These are phyloP conservation scores for Nautilus pompilius DNA, from an alignment of 1,140 invertebrate species.

Conservation along the genomic window DNA sequence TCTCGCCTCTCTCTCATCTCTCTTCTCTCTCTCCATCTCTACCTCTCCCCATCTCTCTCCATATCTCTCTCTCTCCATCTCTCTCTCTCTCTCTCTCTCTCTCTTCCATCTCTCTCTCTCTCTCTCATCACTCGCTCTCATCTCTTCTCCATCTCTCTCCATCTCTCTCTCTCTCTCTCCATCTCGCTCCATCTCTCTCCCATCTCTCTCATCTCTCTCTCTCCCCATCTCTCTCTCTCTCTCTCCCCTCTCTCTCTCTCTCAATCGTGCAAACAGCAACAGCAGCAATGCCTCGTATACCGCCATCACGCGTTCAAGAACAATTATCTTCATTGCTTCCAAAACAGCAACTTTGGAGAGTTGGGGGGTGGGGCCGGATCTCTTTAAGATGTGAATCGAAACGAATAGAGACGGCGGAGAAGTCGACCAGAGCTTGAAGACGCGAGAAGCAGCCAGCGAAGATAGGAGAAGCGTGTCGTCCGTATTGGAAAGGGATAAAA, in stretches of 20 bases:
- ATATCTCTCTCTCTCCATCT: background rate
- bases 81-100: no score
- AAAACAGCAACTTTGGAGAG: background rate
- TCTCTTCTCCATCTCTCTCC: background rate
- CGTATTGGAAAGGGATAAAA: no score
- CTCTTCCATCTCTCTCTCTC: constrained; percentile 49
- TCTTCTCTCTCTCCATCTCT: background rate
- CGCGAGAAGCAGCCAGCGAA: no score
- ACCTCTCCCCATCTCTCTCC: background rate
- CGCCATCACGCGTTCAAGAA: background rate
- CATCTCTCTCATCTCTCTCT: background rate
- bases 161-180: constrained; percentile 5
- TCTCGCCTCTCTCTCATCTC: background rate
- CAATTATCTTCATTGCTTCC: background rate
- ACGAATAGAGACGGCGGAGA: background rate
- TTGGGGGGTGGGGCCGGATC: background rate
- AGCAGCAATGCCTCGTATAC: background rate
- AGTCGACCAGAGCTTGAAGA: background rate
- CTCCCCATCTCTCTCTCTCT: constrained; percentile 61
- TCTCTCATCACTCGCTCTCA: constrained; percentile 5
- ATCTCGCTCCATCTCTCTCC: constrained; percentile 43
- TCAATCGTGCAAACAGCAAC: background rate
- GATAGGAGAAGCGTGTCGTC: no score
- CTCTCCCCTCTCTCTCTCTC: background rate
- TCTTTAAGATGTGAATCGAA: background rate